Conservation (phyloP, 2,113 vertebrate species). For the Phycodurus eques region DNA sequence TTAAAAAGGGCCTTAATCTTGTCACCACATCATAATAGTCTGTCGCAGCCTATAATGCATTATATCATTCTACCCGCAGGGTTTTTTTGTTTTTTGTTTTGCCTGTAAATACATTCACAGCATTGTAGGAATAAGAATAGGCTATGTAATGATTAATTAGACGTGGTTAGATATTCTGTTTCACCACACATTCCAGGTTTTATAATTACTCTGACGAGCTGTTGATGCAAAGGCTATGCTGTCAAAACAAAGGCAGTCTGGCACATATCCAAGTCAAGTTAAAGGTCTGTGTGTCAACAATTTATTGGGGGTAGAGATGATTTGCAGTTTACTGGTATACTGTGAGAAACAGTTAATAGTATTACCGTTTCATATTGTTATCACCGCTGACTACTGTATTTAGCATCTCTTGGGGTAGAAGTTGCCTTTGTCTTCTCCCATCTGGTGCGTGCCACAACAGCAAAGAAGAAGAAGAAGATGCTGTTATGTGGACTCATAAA, state of each 20-base stretch:
- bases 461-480: too few relatives aligned
- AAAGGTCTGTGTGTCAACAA: neutral
- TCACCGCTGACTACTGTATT: too few relatives aligned
- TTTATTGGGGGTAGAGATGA: too few relatives aligned
- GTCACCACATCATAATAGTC: slow-evolving; percentile 51
- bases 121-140: slow-evolving; percentile 6
- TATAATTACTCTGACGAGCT: slow-evolving; percentile 30
- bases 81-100: slow-evolving; percentile 8
- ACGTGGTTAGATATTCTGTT: slow-evolving; percentile 21
- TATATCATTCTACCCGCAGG: slow-evolving; percentile 20
- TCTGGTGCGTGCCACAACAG: too few relatives aligned
- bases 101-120: slow-evolving; percentile 15
- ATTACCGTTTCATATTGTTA: too few relatives aligned
- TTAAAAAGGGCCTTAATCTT: slow-evolving; percentile 47
- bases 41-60: slow-evolving; percentile 28
- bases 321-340: too few relatives aligned
- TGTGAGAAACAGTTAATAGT: too few relatives aligned
- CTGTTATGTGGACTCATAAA: too few relatives aligned
- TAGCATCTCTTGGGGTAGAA: too few relatives aligned
- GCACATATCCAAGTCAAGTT: slow-evolving; percentile 21
- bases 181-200: slow-evolving; percentile 16
- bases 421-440: too few relatives aligned
- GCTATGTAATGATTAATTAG: slow-evolving; percentile 1
- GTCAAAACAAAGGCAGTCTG: slow-evolving; percentile 16
- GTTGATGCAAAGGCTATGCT: slow-evolving; percentile 18